Conservation (phyloP, 2,888 invertebrate species). For the Clunio marinus region DNA sequence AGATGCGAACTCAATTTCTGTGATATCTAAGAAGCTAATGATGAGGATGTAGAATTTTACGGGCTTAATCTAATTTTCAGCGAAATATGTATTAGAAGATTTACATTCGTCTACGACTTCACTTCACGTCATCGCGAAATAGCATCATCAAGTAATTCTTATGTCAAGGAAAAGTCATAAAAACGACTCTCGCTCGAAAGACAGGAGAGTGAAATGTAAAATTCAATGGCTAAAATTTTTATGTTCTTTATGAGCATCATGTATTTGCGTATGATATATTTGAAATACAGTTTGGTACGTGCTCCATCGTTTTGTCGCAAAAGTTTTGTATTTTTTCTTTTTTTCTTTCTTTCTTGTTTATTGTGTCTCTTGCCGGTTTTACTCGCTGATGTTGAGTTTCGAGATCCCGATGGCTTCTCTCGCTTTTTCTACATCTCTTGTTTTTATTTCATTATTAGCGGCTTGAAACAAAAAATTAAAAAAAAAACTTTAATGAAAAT, state of each 20-base stretch:
- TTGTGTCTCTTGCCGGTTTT: too few relatives aligned
- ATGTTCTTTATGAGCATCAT: conserved; percentile 29
- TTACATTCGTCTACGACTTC: too few relatives aligned
- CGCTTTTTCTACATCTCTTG: not conserved
- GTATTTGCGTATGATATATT: conserved; percentile 36
- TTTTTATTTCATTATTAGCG: conserved; percentile 23
- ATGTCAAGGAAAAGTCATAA: not conserved
- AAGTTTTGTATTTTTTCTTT: conserved; percentile 9
- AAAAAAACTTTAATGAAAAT: conserved; percentile 28
- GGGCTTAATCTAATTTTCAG: too few relatives aligned
- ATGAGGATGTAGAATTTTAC: too few relatives aligned
- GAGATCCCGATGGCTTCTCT: conserved; percentile 7
- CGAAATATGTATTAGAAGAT: too few relatives aligned
- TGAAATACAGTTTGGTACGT: conserved; percentile 37
- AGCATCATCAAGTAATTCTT: not conserved
- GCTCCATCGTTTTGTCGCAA: conserved; percentile 28
- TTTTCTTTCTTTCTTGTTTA: too few relatives aligned
- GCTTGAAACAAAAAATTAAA: conserved; percentile 1
- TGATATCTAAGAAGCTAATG: too few relatives aligned
- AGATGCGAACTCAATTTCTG: not conserved
- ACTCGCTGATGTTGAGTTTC: not conserved
- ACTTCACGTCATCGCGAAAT: too few relatives aligned
- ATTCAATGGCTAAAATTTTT: conserved; percentile 12
- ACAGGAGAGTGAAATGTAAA: conserved; percentile 11
- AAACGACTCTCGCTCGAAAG: not conserved